Base-by-base conservation (phyloP, 2,797 vertebrate genomes). In the Microtus californicus region DNA sequence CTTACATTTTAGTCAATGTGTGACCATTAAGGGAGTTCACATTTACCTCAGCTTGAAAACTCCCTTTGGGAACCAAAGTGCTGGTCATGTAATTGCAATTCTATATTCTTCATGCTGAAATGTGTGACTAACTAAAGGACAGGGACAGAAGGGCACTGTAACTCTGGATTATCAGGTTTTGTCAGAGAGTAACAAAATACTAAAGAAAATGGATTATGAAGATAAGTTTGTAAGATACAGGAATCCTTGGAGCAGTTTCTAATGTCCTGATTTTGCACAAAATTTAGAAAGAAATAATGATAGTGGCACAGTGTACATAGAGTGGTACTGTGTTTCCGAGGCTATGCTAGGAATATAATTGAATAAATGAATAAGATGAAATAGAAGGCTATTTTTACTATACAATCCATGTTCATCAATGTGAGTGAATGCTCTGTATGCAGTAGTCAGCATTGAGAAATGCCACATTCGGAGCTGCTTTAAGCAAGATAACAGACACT, bases 371-470 rank as follows among this genome's bases (percentile, higher is more conserved):
- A 63, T 56, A 90, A 65, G n/a, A 15, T 63, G 88, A 85, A 89
- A 86, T 6, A 11, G 14, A 92, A 89, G 71, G 15, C 1, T 82
- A 9, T 48, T 25, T n/a, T n/a, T 48, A 29, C 11, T 23, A 54
- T 86, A 34, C 87, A 90, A 90, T 87, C 40, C 31, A 65, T 94
- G 23, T 77, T 76, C 48, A 81, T 54, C 82, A 40, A 25, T 76
- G 11, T 74, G 25, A 4, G 56, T 74, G 69, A 69, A 76, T 56
- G 12, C 40, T 23, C n/a, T n/a, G 65, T 27, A 51, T 19, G 80
- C 2, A 86, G 89, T 69, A 71, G n/a, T 45, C 5, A 81, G 1
- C 9, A 34, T 56, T 80, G 74, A 76, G 25, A 51, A 65, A 71
- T 54, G 65, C 23, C 21, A 77, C 21, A 59, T 54, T 73, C 81